phyloP scores from a whole-genome alignment of 1,140 invertebrate genomes.

The Neuroterus valhalla region DNA sequence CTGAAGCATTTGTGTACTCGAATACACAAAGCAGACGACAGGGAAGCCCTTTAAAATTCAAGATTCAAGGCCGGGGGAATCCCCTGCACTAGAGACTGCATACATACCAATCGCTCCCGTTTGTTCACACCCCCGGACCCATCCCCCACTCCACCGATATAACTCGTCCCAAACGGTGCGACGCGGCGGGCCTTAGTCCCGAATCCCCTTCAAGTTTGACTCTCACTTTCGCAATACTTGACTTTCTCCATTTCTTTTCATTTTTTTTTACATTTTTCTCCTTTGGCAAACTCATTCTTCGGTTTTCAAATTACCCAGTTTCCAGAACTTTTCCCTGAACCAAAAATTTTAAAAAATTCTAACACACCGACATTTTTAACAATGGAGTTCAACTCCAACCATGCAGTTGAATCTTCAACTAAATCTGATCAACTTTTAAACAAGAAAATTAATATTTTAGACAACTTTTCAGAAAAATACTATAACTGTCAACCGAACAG shows the following conservation, averaged over 20 bases:
- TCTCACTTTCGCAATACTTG: slow-evolving; percentile 13
- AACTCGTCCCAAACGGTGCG: slow-evolving; percentile 7
- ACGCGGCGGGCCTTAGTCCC: not conserved
- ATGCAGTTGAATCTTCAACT: too few relatives aligned
- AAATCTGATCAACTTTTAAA: too few relatives aligned
- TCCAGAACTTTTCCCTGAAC: not conserved
- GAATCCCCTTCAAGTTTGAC: slow-evolving; percentile 36
- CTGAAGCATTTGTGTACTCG: slow-evolving; percentile 38
- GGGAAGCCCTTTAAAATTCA: slow-evolving; percentile 34
- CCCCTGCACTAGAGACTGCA: slow-evolving; percentile 35
- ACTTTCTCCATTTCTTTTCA: not conserved
- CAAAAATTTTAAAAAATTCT: not conserved
- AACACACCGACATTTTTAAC: not conserved
- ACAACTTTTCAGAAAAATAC: too few relatives aligned
- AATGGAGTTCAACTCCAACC: too few relatives aligned
- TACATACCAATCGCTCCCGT: too few relatives aligned
- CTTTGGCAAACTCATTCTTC: too few relatives aligned
- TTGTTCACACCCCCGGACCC: slow-evolving; percentile 28
- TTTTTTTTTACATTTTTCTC: too few relatives aligned
- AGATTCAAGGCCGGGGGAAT: slow-evolving; percentile 60
- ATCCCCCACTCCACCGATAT: slow-evolving; percentile 32
- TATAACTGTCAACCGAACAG: too few relatives aligned
- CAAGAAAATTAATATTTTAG: too few relatives aligned
- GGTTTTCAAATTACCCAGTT: too few relatives aligned
- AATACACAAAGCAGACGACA: slow-evolving; percentile 48